Evolutionary conservation across 2,113 vertebrate species (phyloP), one percentile per base, ranked within the genome.

Genomic region (Mellivora capensis): DNA sequence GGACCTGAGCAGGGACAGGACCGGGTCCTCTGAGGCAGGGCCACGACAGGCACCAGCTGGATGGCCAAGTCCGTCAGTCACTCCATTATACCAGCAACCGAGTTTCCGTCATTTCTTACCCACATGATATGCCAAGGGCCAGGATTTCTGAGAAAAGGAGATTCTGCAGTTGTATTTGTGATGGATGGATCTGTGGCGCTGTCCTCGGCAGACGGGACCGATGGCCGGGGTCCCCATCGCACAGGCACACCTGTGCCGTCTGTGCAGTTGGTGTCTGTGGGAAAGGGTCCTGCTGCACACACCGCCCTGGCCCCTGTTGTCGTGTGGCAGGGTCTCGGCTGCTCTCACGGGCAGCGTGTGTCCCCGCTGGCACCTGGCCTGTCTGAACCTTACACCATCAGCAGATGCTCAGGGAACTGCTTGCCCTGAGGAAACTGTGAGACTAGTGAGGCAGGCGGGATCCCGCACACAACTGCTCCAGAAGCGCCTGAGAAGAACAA

Each of bases 401-500:
- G 72, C 42, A 44, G 3, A 7, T 44, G 42, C 72, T 76, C 72
- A 9, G 25, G 44, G 72, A 44, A 15, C 25, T 6, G 39, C 72
- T 39, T 29, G 42, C 6, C 39, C 25, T 29, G 39, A 44, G 27
- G 42, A 29, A 76, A 4, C 39, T 6, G 39, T 25, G 37, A 7
- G 10, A 17, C 6, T 4, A 29, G 72, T 14, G 23, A 44, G 39
- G 27, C 23, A 29, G 25, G 23, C 14, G 0, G 2, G 42, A 17
- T 25, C 27, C 5, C 39, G 14, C 23, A 4, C 11, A 7, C 39
- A 3, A 13, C 11, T 3, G 69, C 6, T 3, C 3, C 10, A 39
- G 37, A 42, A 11, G 39, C 0, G 71, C 71, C 71, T 7, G 5
- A 39, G 37, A 23, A 25, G 71, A 13, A 12, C 71, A 23, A 21